Conservation (phyloP, 2,113 vertebrate species). For the Coturnix japonica region DNA sequence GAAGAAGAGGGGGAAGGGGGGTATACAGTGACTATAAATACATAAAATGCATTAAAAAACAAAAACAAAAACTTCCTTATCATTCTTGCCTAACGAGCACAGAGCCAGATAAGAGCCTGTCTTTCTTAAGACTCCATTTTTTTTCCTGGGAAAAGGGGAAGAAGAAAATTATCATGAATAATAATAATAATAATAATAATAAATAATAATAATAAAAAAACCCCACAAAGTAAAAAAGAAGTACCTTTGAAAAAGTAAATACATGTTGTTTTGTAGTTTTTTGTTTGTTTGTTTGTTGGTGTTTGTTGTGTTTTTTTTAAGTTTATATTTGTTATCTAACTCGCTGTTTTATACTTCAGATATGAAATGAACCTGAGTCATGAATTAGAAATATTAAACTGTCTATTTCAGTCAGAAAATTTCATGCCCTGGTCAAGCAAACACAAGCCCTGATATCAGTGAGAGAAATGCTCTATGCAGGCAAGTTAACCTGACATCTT, state of each 20-base stretch:
- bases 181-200: too few species aligned
- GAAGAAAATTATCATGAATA: background rate
- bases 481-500: background rate
- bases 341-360: slow-evolving; percentile 53
- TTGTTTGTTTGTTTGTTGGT: background rate
- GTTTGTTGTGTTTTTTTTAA: background rate
- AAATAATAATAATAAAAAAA: background rate
- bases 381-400: background rate
- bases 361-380: slow-evolving; percentile 33
- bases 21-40: background rate
- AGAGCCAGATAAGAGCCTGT: background rate
- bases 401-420: background rate
- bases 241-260: background rate
- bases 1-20: too few species aligned
- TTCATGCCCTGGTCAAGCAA: background rate
- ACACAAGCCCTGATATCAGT: background rate
- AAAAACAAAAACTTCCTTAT: background rate
- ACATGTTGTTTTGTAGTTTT: background rate
- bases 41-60: background rate
- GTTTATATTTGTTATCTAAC: slow-evolving; percentile 44
- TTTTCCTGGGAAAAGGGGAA: background rate
- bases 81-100: background rate
- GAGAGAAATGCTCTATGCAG: background rate
- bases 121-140: background rate
- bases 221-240: background rate